phyloP scores from a whole-genome alignment of 2,113 vertebrate species.

The Clarias gariepinus region DNA sequence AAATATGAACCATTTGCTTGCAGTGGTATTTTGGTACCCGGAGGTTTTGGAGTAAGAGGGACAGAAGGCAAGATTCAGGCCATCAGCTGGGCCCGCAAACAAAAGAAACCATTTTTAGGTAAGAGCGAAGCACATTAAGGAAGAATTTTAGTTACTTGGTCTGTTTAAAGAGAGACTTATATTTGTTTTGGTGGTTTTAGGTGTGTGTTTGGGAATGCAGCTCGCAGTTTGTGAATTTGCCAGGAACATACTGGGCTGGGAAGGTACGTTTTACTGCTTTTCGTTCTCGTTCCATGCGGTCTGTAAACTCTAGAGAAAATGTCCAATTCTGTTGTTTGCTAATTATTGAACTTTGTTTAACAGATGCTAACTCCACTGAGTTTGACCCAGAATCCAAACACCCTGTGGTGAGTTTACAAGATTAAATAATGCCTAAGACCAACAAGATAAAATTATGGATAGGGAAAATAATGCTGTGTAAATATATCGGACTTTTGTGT shows the following conservation, averaged over 20 bases:
- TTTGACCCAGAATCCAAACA: constrained; percentile 87
- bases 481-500: constrained; percentile 10
- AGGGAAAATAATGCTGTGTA: not conserved
- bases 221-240: constrained; percentile 93
- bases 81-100: constrained; percentile 93
- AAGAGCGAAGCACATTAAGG: constrained; percentile 15
- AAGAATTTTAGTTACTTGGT: no score
- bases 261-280: constrained; percentile 71
- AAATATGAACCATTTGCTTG: not conserved
- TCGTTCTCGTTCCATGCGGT: not conserved
- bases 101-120: constrained; percentile 95
- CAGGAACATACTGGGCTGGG: constrained; percentile 83
- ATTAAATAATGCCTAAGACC: not conserved
- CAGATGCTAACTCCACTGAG: constrained; percentile 96
- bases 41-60: constrained; percentile 93
- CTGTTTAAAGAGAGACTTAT: not conserved
- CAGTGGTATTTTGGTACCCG: constrained; percentile 92
- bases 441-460: not conserved
- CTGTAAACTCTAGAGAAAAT: no score
- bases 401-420: constrained; percentile 84
- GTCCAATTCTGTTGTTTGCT: not conserved
- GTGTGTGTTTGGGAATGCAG: constrained; percentile 97
- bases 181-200: constrained; percentile 65
- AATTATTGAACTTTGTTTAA: not conserved
- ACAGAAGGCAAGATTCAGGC: constrained; percentile 97